phyloP scores from a whole-genome alignment of 2,113 vertebrate species.

The Gorilla gorilla region DNA sequence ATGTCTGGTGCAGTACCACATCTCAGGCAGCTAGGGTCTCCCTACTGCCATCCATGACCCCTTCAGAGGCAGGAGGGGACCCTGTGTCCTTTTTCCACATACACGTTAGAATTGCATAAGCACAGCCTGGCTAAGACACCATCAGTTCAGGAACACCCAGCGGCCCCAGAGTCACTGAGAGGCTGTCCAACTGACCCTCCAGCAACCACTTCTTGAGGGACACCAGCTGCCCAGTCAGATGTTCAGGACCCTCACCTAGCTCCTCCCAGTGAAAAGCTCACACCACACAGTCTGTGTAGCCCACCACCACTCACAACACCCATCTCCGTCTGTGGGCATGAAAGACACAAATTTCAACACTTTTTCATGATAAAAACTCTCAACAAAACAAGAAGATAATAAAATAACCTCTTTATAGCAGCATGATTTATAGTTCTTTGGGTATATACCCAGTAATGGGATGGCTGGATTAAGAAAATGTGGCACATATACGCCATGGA shows the following conservation, averaged over 20 bases:
- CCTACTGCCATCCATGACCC: slow-evolving; percentile 80
- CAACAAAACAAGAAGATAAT: not conserved
- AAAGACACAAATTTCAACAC: not conserved
- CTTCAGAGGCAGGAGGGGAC: slow-evolving; percentile 61
- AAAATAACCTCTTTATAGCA: not conserved
- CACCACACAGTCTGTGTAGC: slow-evolving; percentile 97
- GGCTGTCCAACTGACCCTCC: slow-evolving; percentile 98
- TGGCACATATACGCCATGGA: no score
- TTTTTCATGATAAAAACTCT: not conserved
- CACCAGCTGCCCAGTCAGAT: slow-evolving; percentile 89
- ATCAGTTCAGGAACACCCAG: slow-evolving; percentile 93
- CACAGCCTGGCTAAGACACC: slow-evolving; percentile 98
- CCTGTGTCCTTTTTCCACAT: slow-evolving; percentile 89
- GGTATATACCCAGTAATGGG: no score
- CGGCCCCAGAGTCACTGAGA: slow-evolving; percentile 92
- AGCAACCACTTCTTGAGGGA: slow-evolving; percentile 97
- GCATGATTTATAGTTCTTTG: no score
- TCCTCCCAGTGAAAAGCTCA: slow-evolving; percentile 97
- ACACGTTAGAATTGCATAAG: slow-evolving; percentile 94
- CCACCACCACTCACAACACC: slow-evolving; percentile 94
- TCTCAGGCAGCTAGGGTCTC: slow-evolving; percentile 88
- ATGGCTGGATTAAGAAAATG: no score
- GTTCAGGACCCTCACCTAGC: slow-evolving; percentile 84
- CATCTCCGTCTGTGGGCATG: slow-evolving; percentile 91
- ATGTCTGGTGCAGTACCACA: slow-evolving; percentile 93